These are phyloP conservation scores for Prorops nasuta DNA, from an alignment of 1,140 invertebrate genomes.

Conservation along the genomic window DNA sequence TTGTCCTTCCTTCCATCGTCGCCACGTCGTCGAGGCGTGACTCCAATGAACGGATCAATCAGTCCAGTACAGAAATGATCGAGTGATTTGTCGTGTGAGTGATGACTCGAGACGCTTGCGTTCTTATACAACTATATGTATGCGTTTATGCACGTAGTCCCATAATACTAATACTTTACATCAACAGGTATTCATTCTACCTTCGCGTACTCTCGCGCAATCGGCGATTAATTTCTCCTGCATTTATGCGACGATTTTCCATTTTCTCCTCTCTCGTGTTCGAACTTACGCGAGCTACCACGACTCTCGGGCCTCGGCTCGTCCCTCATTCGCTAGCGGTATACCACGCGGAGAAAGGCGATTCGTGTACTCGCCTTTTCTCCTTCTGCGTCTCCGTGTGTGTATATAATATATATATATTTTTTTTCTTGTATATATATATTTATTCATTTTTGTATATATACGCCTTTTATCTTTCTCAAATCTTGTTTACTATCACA, in stretches of 20 bases:
- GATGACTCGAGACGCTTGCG: constrained; percentile 39
- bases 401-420: too few relatives aligned
- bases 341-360: not conserved
- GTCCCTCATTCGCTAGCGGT: not conserved
- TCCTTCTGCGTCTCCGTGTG: too few relatives aligned
- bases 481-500: constrained; percentile 16
- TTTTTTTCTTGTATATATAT: too few relatives aligned
- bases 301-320: not conserved
- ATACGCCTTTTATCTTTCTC: not conserved
- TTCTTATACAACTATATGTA: constrained; percentile 20
- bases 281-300: constrained; percentile 11
- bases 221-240: not conserved
- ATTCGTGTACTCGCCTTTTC: too few relatives aligned
- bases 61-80: constrained; percentile 34
- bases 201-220: constrained; percentile 16
- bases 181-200: constrained; percentile 36
- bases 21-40: constrained; percentile 35
- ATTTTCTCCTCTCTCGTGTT: constrained; percentile 9
- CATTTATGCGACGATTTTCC: constrained; percentile 6
- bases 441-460: too few relatives aligned
- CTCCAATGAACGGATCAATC: constrained; percentile 44
- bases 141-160: constrained; percentile 41
- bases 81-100: constrained; percentile 29
- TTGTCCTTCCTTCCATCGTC: constrained; percentile 40
- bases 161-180: constrained; percentile 45